A percentile compares a stretch with the other conserved stretches of the same genome.
Conservation (phyloP, 1,140 invertebrate genomes). For the Sipha flava region DNA sequence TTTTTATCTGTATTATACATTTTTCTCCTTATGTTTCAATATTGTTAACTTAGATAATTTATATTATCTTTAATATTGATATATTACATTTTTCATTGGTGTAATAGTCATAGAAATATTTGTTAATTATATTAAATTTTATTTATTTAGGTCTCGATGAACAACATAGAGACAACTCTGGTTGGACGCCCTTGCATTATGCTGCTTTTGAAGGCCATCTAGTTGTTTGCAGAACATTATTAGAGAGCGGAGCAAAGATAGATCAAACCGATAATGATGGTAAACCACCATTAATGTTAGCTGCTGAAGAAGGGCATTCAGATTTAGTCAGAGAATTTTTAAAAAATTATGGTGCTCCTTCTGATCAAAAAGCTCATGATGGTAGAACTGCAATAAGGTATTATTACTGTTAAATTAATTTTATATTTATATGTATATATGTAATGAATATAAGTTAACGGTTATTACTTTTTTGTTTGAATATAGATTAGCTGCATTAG, state of each 20-base stretch:
- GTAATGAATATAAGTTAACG: too few species aligned
- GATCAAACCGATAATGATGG: slow-evolving; percentile 91
- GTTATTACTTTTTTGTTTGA: not conserved
- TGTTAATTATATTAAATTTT: too few species aligned
- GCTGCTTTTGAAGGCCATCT: slow-evolving; percentile 86
- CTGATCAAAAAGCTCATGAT: slow-evolving; percentile 85
- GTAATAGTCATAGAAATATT: too few species aligned
- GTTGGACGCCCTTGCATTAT: slow-evolving; percentile 89
- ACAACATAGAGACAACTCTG: slow-evolving; percentile 81
- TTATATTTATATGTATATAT: not conserved
- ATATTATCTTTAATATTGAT: not conserved
- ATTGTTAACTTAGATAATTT: too few species aligned
- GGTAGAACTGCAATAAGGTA: slow-evolving; percentile 85
- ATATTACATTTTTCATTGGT: too few species aligned
- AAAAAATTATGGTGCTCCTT: slow-evolving; percentile 64
- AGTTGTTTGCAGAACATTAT: slow-evolving; percentile 74
- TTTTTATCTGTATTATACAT: slow-evolving; percentile 3
- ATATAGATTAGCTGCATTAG: slow-evolving; percentile 65
- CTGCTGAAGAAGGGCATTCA: slow-evolving; percentile 78
- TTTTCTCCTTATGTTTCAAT: too few species aligned
- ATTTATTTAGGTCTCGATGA: slow-evolving; percentile 66
- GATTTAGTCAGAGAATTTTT: slow-evolving; percentile 61
- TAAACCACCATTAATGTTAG: slow-evolving; percentile 79
- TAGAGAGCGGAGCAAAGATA: slow-evolving; percentile 85
- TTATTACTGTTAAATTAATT: not conserved